A percentile compares a stretch with the other conserved stretches of the same genome.
Evolutionary conservation across 2,888 invertebrate species (phyloP).

Genomic region (Hemistola chrysoprasaria): DNA sequence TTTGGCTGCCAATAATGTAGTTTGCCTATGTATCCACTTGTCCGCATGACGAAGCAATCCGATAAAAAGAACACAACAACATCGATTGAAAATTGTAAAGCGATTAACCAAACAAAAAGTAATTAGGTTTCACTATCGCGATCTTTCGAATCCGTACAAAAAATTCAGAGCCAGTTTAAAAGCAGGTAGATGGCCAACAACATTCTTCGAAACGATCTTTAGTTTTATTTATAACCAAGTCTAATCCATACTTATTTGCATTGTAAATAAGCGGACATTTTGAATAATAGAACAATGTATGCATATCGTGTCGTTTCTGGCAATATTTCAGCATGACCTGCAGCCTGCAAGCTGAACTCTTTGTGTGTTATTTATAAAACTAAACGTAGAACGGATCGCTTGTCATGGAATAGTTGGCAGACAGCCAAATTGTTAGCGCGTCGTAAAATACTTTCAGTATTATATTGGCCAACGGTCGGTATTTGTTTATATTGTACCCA

Average conservation of each 20-base stretch:
- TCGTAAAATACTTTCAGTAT: constrained; percentile 63
- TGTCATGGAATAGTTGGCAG: constrained; percentile 71
- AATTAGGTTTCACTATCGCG: constrained; percentile 42
- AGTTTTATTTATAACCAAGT: constrained; percentile 14
- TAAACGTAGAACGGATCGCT: constrained; percentile 58
- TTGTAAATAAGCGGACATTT: constrained; percentile 7
- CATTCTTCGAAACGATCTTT: constrained; percentile 5
- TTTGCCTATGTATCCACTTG: constrained; percentile 45
- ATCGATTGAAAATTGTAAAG: constrained; percentile 40
- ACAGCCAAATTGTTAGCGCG: constrained; percentile 57
- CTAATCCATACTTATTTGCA: constrained; percentile 12
- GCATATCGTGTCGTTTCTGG: constrained; percentile 35
- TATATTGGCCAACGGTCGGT: constrained; percentile 68
- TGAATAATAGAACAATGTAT: constrained; percentile 24
- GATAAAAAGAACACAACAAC: constrained; percentile 42
- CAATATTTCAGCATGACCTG: constrained; percentile 43
- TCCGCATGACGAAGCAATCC: constrained; percentile 43
- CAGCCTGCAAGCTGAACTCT: constrained; percentile 49
- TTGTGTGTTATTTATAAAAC: constrained; percentile 61
- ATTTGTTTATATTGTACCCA: constrained; percentile 58
- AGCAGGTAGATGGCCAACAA: constrained; percentile 18
- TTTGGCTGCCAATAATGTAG: constrained; percentile 48
- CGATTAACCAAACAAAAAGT: constrained; percentile 46
- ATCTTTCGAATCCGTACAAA: constrained; percentile 29
- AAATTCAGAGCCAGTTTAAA: constrained; percentile 22